These are phyloP conservation scores for Blastobasis adustella DNA, from an alignment of 2,888 invertebrate species.

Conservation along the genomic window DNA sequence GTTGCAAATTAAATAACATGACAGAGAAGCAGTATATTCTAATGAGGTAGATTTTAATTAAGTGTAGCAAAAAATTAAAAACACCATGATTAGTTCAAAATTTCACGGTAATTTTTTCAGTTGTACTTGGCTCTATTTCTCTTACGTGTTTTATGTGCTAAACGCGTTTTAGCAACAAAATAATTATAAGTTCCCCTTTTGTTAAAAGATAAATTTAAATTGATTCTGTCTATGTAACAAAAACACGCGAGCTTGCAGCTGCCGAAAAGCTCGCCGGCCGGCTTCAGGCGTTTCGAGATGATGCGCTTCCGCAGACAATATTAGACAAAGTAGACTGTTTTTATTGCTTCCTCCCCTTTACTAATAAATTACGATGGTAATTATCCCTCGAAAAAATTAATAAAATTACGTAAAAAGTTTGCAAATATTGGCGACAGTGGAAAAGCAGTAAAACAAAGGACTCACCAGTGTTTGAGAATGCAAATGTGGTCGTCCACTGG, in stretches of 20 bases:
- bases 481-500: constrained; percentile 46
- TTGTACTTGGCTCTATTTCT: no score
- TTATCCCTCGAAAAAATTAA: neutral
- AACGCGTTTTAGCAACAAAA: neutral
- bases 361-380: neutral
- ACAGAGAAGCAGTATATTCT: no score
- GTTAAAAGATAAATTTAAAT: no score
- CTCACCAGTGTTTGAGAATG: constrained; percentile 54
- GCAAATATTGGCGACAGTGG: constrained; percentile 10
- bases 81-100: no score
- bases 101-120: no score
- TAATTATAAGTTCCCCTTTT: no score
- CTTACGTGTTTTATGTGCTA: no score
- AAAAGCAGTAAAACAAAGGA: constrained; percentile 11
- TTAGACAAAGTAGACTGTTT: neutral
- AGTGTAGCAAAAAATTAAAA: no score
- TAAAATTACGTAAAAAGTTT: constrained; percentile 2
- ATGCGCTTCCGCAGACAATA: constrained; percentile 17
- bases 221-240: no score
- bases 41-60: no score
- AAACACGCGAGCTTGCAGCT: constrained; percentile 26
- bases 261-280: constrained; percentile 53
- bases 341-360: constrained; percentile 2
- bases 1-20: no score
- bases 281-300: constrained; percentile 42